phyloP scores from a whole-genome alignment of 2,797 vertebrate species.

The Bryconaethiops microstoma region DNA sequence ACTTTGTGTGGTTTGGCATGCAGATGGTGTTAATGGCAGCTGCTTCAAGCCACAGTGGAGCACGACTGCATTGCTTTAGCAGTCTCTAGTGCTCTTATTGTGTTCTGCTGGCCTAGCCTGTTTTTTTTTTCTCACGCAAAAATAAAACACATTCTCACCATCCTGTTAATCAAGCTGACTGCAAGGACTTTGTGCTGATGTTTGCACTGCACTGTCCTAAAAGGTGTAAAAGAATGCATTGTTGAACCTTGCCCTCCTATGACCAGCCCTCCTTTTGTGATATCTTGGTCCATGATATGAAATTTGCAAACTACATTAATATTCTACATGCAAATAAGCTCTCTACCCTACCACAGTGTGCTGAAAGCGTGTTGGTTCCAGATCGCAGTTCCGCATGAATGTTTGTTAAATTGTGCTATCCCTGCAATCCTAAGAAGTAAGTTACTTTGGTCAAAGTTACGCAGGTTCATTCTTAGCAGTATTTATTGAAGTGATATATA shows the following conservation, averaged over 20 bases:
- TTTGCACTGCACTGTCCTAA: background rate
- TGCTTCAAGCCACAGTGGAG: background rate
- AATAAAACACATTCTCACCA: background rate
- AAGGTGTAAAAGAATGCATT: background rate
- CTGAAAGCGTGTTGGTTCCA: background rate
- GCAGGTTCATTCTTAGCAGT: background rate
- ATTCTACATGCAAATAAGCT: background rate
- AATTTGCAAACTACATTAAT: background rate
- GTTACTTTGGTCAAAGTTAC: background rate
- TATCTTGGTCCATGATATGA: background rate
- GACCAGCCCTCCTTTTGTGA: background rate
- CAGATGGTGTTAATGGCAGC: background rate
- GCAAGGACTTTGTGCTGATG: background rate
- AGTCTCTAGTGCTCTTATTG: constrained; percentile 4
- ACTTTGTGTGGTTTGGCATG: background rate
- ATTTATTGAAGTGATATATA: too few relatives aligned
- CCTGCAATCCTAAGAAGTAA: background rate
- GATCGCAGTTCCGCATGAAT: too few relatives aligned
- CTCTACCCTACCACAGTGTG: background rate
- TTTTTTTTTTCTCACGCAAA: background rate
- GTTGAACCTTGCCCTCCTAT: background rate
- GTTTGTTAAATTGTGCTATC: background rate
- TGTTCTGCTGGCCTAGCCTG: background rate
- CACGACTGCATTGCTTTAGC: constrained; percentile 14
- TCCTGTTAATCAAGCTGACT: background rate